A percentile compares a stretch with the other conserved stretches of the same genome.
phyloP scores from a whole-genome alignment of 2,797 vertebrate genomes.

The Synanceia verrucosa region DNA sequence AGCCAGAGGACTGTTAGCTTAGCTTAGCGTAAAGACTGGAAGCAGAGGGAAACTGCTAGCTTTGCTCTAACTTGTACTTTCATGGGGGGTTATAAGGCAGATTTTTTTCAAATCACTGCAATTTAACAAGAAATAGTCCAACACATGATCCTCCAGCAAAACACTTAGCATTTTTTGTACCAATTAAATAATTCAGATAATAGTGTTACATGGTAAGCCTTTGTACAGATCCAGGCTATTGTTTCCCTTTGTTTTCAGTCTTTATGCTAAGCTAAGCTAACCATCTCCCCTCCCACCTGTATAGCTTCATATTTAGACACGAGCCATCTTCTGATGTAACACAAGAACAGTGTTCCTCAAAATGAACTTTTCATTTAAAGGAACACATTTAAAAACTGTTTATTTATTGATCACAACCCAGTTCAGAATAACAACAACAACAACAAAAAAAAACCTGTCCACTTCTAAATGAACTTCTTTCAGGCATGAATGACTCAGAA shows the following conservation, averaged over 20 bases:
- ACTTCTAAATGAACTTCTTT: constrained; percentile 25
- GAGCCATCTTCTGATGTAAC: neutral
- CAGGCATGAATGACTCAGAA: constrained; percentile 52
- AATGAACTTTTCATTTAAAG: constrained; percentile 16
- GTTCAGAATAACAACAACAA: constrained; percentile 23
- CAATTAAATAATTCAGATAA: neutral
- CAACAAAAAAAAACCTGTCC: neutral
- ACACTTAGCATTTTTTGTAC: neutral
- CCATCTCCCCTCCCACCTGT: no score
- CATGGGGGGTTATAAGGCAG: no score
- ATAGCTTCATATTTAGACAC: neutral
- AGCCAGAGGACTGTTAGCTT: neutral
- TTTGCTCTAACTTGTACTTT: no score
- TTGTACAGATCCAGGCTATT: neutral
- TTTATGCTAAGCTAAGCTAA: constrained; percentile 21
- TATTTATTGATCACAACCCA: constrained; percentile 18
- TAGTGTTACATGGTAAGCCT: neutral
- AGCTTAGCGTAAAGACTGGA: neutral
- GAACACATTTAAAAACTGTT: constrained; percentile 8
- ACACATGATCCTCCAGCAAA: neutral
- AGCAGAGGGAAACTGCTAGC: neutral
- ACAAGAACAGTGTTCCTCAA: constrained; percentile 25
- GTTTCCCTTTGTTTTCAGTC: neutral
- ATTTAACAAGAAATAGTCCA: neutral
- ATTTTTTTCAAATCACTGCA: neutral